phyloP scores from a whole-genome alignment of 2,113 vertebrate species.

The Trogon melanurus region DNA sequence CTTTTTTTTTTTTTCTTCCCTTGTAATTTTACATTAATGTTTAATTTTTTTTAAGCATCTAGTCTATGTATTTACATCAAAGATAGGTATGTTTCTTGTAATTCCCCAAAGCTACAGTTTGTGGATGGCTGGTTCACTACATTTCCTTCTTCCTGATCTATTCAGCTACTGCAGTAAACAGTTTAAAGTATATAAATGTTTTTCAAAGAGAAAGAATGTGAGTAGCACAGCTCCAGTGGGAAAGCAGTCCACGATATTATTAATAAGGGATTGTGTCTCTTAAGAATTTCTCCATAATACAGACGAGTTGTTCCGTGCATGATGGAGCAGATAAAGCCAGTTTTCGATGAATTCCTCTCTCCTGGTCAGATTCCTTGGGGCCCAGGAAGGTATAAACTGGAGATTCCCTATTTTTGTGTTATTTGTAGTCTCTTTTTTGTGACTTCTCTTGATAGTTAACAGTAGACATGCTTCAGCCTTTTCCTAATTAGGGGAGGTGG shows the following conservation, averaged over 20 bases:
- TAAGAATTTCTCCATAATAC: neutral
- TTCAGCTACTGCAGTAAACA: neutral
- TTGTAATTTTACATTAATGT: neutral
- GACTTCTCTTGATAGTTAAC: neutral
- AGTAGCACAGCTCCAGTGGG: neutral
- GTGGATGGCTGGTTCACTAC: neutral
- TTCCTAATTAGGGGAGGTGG: neutral
- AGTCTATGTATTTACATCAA: neutral
- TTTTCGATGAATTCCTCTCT: neutral
- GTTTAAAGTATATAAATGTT: slow-evolving; percentile 1
- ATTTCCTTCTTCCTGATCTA: neutral
- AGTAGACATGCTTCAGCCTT: neutral
- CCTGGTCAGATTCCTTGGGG: neutral
- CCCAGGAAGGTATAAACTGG: neutral
- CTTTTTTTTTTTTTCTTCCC: neutral
- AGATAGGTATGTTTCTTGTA: neutral
- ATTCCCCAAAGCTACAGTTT: neutral
- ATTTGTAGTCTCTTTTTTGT: neutral
- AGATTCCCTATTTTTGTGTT: neutral
- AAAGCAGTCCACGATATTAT: neutral
- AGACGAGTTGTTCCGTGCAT: neutral
- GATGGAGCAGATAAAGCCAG: neutral
- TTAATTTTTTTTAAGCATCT: neutral
- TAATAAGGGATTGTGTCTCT: neutral
- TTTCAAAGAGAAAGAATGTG: neutral